A percentile compares a stretch with the other conserved stretches of the same genome.
Evolutionary conservation across 1,140 invertebrate species (phyloP).

Genomic region (Cotesia chilonis): DNA sequence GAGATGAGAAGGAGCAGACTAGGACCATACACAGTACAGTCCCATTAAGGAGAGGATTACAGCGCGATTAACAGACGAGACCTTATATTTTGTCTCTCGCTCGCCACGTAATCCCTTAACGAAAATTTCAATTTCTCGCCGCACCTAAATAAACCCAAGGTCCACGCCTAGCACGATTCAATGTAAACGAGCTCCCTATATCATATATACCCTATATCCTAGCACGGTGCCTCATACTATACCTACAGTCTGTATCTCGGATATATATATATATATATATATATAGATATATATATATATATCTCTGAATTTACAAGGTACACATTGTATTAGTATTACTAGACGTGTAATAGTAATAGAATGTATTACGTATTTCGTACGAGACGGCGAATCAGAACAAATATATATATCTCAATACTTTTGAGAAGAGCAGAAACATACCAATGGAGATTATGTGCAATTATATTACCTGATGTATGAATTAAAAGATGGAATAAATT

Average conservation of each 20-base stretch:
- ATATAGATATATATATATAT: too few species aligned
- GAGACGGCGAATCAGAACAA: not conserved
- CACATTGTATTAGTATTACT: constrained; percentile 4
- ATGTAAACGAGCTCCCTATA: constrained; percentile 12
- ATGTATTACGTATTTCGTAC: not conserved
- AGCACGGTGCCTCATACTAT: not conserved
- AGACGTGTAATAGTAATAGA: not conserved
- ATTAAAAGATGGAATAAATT: too few species aligned
- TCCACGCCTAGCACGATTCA: not conserved
- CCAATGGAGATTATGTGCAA: too few species aligned
- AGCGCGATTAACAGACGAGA: constrained; percentile 60
- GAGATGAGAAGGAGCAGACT: too few species aligned
- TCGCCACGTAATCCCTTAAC: constrained; percentile 60
- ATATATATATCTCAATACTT: not conserved
- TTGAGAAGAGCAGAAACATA: too few species aligned
- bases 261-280: not conserved
- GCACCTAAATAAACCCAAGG: constrained; percentile 59
- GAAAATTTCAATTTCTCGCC: constrained; percentile 65
- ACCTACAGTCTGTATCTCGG: not conserved
- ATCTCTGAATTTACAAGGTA: constrained; percentile 31
- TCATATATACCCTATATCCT: too few species aligned
- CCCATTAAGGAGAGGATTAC: constrained; percentile 61
- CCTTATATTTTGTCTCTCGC: constrained; percentile 51
- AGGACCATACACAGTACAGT: constrained; percentile 22
- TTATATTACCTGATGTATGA: too few species aligned